Evolutionary conservation across 1,140 invertebrate genomes (phyloP), one percentile per base, ranked within the genome.

Genomic region (Pseudomyrmex concolor): DNA sequence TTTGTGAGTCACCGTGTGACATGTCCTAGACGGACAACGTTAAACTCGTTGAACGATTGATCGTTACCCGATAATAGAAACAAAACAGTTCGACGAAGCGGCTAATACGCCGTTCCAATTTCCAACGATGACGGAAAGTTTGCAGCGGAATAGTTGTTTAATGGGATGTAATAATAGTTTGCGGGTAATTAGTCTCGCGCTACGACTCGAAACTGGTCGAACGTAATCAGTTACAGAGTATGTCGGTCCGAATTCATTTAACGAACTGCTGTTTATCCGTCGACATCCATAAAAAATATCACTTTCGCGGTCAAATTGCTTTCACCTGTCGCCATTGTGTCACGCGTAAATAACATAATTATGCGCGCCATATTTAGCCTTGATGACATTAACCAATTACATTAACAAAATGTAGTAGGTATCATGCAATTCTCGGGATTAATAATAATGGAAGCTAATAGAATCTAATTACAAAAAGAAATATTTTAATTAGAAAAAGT

Each of bases 111-210:
- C 70, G 77, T 84, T 90, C 80, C 82, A 85, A 71, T 84, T 84
- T 59, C 77, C 83, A 78, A 62, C 76, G 72, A 84, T 82, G 80
- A 86, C 81, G 64, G 76, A 87, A 91, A 88, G 83, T 88, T 91
- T 89, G 84, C 87, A 76, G 77, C 48, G 77, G 70, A 67, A 87
- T 91, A 84, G 86, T 87, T 91, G 90, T 88, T 85, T 84, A 91
- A 86, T 88, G 80, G 84, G 68, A 86, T 63, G 89, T 84, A 87
- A 89, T 91, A 91, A 90, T 90, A 90, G 89, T 74, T 88, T 71
- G 66, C 84, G 86, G 89, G 86, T 92, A 93, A 93, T 92, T 92
- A 91, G 89, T 88, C 88, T 78, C 55, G 83, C 77, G 77, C 55
- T 87, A 64, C 87, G 55, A 89, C 73, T 78, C 34, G 74, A 64